Percentiles rank a stretch among this genome's conserved stretches.
phyloP scores from a whole-genome alignment of 2,888 invertebrate genomes.

The Pheosia gnoma region DNA sequence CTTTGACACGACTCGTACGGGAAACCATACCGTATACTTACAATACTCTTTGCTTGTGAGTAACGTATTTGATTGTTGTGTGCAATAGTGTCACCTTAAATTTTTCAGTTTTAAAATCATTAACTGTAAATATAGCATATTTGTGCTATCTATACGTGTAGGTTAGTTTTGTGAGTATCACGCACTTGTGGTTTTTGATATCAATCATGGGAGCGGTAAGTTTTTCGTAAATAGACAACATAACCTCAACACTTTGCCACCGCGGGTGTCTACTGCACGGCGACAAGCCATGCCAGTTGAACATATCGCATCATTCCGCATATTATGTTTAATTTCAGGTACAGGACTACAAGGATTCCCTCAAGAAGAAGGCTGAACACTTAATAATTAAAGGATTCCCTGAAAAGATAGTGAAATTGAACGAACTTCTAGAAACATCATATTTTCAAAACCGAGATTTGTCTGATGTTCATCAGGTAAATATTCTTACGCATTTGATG shows the following conservation, averaged over 20 bases:
- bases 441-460: slow-evolving; percentile 92
- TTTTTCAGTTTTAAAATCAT: slow-evolving; percentile 33
- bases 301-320: slow-evolving; percentile 26
- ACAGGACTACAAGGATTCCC: slow-evolving; percentile 94
- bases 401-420: slow-evolving; percentile 95
- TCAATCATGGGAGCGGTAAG: slow-evolving; percentile 49
- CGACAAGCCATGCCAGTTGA: slow-evolving; percentile 43
- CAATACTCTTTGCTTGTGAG: slow-evolving; percentile 16
- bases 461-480: slow-evolving; percentile 89
- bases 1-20: slow-evolving; percentile 52
- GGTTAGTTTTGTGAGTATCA: slow-evolving; percentile 5
- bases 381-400: slow-evolving; percentile 96
- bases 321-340: slow-evolving; percentile 84
- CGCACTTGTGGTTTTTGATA: slow-evolving; percentile 15
- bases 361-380: slow-evolving; percentile 94
- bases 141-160: slow-evolving; percentile 12
- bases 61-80: slow-evolving; percentile 60
- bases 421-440: slow-evolving; percentile 92
- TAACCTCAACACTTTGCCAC: slow-evolving; percentile 58
- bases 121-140: slow-evolving; percentile 29
- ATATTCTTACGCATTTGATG: slow-evolving; percentile 2
- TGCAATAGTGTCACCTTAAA: slow-evolving; percentile 38
- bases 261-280: slow-evolving; percentile 40
- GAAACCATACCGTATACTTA: too few species aligned
- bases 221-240: slow-evolving; percentile 44